Conservation (phyloP, 2,113 vertebrate genomes). For the Myrmecobius fasciatus region DNA sequence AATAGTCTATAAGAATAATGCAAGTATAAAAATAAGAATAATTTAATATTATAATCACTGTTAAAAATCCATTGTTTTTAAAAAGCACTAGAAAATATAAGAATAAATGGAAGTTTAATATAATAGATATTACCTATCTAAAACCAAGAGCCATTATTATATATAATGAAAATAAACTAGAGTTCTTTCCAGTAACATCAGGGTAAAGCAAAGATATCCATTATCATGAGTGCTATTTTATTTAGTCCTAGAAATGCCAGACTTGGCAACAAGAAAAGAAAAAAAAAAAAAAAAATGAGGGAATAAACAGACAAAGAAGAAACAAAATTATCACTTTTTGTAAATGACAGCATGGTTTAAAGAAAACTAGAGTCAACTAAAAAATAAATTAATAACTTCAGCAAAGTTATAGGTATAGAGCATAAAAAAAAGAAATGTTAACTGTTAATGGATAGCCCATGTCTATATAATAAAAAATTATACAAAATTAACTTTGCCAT, state of each 20-base stretch:
- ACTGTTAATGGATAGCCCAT: not conserved
- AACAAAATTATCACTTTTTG: not conserved
- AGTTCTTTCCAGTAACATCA: not conserved
- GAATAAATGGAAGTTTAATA: not conserved
- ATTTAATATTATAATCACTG: not conserved
- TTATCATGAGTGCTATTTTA: not conserved
- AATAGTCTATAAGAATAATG: not conserved
- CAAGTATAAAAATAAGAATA: not conserved
- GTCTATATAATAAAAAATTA: not conserved
- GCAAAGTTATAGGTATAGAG: not conserved
- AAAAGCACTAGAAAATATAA: not conserved
- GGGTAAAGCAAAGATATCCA: not conserved
- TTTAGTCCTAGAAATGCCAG: not conserved
- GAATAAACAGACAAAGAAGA: not conserved
- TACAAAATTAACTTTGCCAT: not conserved
- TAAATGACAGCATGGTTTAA: not conserved
- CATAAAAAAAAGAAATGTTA: not conserved
- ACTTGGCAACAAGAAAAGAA: not conserved
- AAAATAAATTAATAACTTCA: not conserved
- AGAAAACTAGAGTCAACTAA: not conserved
- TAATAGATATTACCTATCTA: not conserved
- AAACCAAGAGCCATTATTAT: not conserved
- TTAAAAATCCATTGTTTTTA: not conserved
- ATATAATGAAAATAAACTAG: not conserved
- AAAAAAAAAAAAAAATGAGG: not conserved